These are phyloP conservation scores for Malurus melanocephalus DNA, from an alignment of 2,113 vertebrate genomes.

Conservation along the genomic window DNA sequence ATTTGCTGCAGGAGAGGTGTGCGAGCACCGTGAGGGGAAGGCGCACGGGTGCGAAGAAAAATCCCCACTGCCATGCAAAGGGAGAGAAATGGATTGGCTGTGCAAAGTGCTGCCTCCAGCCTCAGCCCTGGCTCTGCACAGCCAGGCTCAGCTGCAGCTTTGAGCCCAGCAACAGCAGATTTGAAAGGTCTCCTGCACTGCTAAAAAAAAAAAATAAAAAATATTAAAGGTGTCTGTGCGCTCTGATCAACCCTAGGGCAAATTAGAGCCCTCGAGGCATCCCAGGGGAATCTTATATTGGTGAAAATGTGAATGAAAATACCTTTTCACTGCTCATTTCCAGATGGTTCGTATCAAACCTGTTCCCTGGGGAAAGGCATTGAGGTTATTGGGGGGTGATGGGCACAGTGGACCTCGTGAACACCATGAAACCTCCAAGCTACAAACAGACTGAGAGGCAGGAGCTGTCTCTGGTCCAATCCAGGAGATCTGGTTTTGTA, in stretches of 20 bases:
- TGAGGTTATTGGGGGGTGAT: no score
- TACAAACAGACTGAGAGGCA: background rate
- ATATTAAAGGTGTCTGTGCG: background rate
- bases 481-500: background rate
- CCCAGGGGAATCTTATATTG: background rate
- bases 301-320: background rate
- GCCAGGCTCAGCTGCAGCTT: background rate
- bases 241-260: background rate
- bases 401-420: background rate
- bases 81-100: background rate
- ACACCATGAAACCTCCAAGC: background rate
- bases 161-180: background rate
- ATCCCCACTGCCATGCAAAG: background rate
- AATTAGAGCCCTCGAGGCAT: background rate
- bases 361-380: fast-evolving
- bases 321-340: background rate
- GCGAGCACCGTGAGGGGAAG: conserved; percentile 4
- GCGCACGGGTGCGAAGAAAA: background rate
- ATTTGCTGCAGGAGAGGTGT: conserved; percentile 59
- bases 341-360: background rate
- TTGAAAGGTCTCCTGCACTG: background rate
- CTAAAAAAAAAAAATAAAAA: background rate
- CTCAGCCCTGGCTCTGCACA: background rate
- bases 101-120: background rate
- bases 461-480: background rate